Percentiles rank a stretch among this genome's conserved stretches.
Evolutionary conservation across 2,888 invertebrate genomes (phyloP).

Genomic region (Helobdella robusta): DNA sequence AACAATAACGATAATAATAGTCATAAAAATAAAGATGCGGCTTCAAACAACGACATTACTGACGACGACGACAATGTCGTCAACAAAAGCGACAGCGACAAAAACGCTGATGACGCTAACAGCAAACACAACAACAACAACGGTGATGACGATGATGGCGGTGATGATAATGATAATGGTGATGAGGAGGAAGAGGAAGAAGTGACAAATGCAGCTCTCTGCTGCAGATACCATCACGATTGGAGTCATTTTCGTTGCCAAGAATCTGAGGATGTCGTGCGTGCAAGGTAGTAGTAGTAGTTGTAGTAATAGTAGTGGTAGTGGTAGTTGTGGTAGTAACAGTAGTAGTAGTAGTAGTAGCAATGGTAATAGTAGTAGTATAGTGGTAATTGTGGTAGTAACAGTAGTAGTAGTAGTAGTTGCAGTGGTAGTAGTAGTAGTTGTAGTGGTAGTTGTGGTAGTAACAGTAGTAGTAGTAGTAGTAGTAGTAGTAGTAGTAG

Average conservation of each 20-base stretch:
- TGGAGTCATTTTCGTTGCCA: slow-evolving; percentile 33
- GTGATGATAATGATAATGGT: slow-evolving; percentile 5
- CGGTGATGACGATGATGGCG: background rate
- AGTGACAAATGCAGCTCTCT: slow-evolving; percentile 25
- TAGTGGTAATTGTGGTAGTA: background rate
- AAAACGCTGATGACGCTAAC: background rate
- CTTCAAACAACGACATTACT: no score
- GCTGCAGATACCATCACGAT: slow-evolving; percentile 34
- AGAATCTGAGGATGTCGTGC: slow-evolving; percentile 31
- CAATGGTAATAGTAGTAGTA: slow-evolving; percentile 1
- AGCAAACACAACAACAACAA: background rate
- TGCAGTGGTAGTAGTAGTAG: background rate
- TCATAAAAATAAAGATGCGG: no score
- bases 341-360: background rate
- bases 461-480: background rate
- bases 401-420: slow-evolving; percentile 9
- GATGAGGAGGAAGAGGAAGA: slow-evolving; percentile 1
- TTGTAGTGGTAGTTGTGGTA: background rate
- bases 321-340: background rate
- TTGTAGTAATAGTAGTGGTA: background rate
- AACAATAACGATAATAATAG: no score
- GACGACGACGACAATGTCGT: no score
- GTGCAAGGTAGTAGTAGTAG: slow-evolving; percentile 13
- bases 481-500: slow-evolving; percentile 1
- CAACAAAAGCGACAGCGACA: background rate